Conservation (phyloP, 53 echinoderm and acorn worm species). For the Paracentrotus lividus region DNA sequence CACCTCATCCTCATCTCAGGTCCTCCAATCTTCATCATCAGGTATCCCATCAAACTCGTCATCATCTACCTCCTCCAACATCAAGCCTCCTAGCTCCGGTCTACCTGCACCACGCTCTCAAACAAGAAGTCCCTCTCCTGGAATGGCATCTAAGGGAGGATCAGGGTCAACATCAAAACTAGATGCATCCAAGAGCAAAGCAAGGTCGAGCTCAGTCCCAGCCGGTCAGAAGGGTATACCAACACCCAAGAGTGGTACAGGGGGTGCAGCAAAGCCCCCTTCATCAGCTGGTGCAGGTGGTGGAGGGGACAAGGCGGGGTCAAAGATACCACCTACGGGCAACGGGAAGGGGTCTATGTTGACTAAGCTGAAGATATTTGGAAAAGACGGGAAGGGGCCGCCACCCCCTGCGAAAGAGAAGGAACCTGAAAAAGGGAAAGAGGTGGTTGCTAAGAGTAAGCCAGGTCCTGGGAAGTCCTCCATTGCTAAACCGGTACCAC, state of each 20-base stretch:
- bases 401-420: slow-evolving; percentile 64
- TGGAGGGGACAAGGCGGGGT: slow-evolving; percentile 72
- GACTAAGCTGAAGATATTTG: slow-evolving; percentile 88
- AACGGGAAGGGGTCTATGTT: slow-evolving; percentile 91
- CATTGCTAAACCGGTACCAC: slow-evolving; percentile 56
- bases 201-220: slow-evolving; percentile 59
- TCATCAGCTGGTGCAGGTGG: slow-evolving; percentile 41
- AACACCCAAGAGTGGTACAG: slow-evolving; percentile 46
- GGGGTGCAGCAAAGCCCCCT: background rate
- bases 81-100: slow-evolving; percentile 70
- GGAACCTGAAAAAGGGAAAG: slow-evolving; percentile 70
- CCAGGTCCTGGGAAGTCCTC: slow-evolving; percentile 53
- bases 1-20: slow-evolving; percentile 77
- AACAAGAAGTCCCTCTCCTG: slow-evolving; percentile 67
- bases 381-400: slow-evolving; percentile 67
- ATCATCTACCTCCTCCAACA: slow-evolving; percentile 78
- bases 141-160: background rate
- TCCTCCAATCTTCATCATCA: slow-evolving; percentile 65
- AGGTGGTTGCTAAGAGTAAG: slow-evolving; percentile 29
- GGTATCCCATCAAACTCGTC: slow-evolving; percentile 73
- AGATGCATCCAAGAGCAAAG: slow-evolving; percentile 36
- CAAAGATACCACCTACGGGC: slow-evolving; percentile 75
- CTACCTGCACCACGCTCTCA: slow-evolving; percentile 56
- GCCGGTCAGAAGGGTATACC: slow-evolving; percentile 68
- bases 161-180: background rate